These are phyloP conservation scores for Heteromurus nitidus DNA, from an alignment of 2,888 invertebrate genomes.

Conservation along the genomic window DNA sequence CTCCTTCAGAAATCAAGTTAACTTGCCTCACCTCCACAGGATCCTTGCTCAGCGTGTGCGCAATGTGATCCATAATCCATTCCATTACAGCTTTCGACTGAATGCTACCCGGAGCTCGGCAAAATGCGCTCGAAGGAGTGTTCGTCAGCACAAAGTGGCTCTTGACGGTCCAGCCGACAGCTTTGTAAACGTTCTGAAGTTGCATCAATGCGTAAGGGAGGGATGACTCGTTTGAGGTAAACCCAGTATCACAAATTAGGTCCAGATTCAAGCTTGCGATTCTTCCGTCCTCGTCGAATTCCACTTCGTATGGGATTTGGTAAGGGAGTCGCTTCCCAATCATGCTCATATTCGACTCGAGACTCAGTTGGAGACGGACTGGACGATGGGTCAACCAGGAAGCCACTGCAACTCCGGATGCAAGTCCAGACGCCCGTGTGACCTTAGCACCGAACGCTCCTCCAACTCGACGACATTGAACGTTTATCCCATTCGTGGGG, in stretches of 20 bases:
- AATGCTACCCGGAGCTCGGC: constrained; percentile 75
- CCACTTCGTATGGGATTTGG: constrained; percentile 79
- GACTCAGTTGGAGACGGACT: constrained; percentile 82
- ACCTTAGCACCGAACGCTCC: constrained; percentile 90
- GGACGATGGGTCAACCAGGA: constrained; percentile 81
- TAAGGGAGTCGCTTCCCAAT: constrained; percentile 82
- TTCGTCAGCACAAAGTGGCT: constrained; percentile 65
- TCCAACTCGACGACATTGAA: constrained; percentile 84
- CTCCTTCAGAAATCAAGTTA: constrained; percentile 77
- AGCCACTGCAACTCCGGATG: constrained; percentile 83
- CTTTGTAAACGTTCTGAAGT: constrained; percentile 74
- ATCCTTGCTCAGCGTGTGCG: constrained; percentile 75
- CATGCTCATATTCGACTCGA: constrained; percentile 84
- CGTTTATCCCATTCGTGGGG: constrained; percentile 84
- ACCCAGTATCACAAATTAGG: constrained; percentile 78
- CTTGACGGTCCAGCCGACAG: constrained; percentile 75
- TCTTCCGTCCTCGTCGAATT: constrained; percentile 78
- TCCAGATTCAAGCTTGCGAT: constrained; percentile 81
- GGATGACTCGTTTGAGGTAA: constrained; percentile 77
- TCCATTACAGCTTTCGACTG: constrained; percentile 76
- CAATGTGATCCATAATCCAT: constrained; percentile 77
- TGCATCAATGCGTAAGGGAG: constrained; percentile 62
- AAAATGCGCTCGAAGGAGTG: constrained; percentile 72
- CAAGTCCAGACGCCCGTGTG: constrained; percentile 79
- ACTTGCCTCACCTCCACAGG: constrained; percentile 78